These are phyloP conservation scores for Apotomis turbidana DNA, from an alignment of 2,888 invertebrate genomes.

Conservation along the genomic window DNA sequence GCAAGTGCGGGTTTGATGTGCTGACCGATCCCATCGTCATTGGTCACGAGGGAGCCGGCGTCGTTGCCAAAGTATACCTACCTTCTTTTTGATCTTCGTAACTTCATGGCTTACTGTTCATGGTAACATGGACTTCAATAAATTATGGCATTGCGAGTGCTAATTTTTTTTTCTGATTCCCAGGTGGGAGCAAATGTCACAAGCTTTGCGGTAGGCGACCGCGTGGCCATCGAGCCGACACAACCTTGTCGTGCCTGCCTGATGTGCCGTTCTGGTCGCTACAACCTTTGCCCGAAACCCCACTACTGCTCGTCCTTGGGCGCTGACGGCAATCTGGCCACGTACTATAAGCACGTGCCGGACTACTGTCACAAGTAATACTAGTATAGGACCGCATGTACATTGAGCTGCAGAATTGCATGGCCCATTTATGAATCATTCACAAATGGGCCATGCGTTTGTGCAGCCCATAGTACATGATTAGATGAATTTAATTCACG, in stretches of 20 bases:
- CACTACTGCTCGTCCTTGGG: constrained; percentile 95
- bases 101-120: background rate
- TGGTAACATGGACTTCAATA: too few species aligned
- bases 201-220: constrained; percentile 88
- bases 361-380: constrained; percentile 93
- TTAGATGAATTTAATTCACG: too few species aligned
- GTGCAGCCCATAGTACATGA: too few species aligned
- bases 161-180: background rate
- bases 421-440: too few species aligned
- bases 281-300: constrained; percentile 95
- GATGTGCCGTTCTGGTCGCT: constrained; percentile 92
- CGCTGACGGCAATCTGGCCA: constrained; percentile 91
- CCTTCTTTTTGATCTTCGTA: too few species aligned
- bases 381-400: background rate
- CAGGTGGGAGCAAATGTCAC: constrained; percentile 83
- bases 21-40: constrained; percentile 93
- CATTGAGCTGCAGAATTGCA: too few species aligned
- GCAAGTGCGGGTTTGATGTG: constrained; percentile 92
- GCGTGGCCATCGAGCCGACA: constrained; percentile 97
- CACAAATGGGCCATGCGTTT: too few species aligned
- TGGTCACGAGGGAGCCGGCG: constrained; percentile 95
- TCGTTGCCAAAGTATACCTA: constrained; percentile 81
- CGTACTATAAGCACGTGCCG: constrained; percentile 94
- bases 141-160: too few species aligned
- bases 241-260: constrained; percentile 92